Evolutionary conservation across 2,797 vertebrate genomes (phyloP), one percentile per base, ranked within the genome.

Genomic region (Cyclopterus lumpus): DNA sequence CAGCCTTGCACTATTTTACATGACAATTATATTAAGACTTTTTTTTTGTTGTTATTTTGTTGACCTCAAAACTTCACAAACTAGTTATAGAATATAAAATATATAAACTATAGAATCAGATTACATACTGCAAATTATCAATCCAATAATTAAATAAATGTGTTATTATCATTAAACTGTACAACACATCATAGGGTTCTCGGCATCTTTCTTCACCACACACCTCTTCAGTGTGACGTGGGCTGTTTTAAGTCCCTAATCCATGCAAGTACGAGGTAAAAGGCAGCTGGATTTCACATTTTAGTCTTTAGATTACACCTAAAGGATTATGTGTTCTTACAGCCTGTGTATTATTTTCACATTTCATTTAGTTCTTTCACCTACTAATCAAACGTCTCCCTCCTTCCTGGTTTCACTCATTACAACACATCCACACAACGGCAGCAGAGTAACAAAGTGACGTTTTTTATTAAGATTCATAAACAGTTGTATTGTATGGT

Each of bases 391-490:
- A 15, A 54, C 51, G 38, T n/a, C n/a, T n/a, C n/a, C n/a, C n/a
- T n/a, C n/a, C n/a, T n/a, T n/a, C 12, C 12, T 8, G 32, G 32
- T n/a, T n/a, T n/a, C n/a, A n/a, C n/a, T 28, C 26, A 76, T 28
- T 38, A n/a, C 6, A 74, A 67, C 8, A 40, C 7, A 72, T 9
- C 5, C 61, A 77, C 76, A 73, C 67, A 63, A 26, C 6, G 36
- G 32, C 51, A 53, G 62, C 67, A 6, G 83, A 89, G 94, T 95
- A 95, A 95, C 94, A 97, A 97, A 97, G 89, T 94, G 90, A 87
- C 14, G 87, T 6, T 67, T 85, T 97, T 97, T 97, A 97, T 97
- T 97, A 93, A 96, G 94, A 96, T 96, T 96, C 94, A 93, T 95
- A 89, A 95, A 93, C 94, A 94, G 91, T 92, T 91, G 92, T 94